Percentiles rank a stretch among this genome's conserved stretches.
Evolutionary conservation across 2,113 vertebrate genomes (phyloP).

Genomic region (Serinus canaria): DNA sequence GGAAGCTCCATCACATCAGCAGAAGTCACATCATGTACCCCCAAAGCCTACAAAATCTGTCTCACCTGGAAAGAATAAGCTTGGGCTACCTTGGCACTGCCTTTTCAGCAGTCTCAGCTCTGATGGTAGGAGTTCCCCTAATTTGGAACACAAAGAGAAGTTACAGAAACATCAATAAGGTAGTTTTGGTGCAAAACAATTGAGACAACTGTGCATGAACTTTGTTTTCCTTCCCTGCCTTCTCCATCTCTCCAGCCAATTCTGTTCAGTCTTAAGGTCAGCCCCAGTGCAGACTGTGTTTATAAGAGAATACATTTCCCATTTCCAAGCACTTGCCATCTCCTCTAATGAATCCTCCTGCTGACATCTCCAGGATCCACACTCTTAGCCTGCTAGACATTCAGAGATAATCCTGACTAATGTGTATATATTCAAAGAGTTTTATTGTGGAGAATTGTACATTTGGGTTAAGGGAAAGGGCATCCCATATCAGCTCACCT

Average conservation of each 20-base stretch:
- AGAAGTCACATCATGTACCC: neutral
- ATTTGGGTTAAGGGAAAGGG: conserved; percentile 13
- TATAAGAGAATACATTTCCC: conserved; percentile 47
- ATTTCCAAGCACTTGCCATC: conserved; percentile 48
- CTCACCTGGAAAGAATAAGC: neutral
- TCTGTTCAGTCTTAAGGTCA: conserved; percentile 48
- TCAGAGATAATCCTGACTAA: conserved; percentile 65
- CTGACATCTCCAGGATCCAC: conserved; percentile 42
- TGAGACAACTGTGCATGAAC: accelerated
- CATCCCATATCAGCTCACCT: conserved; percentile 41
- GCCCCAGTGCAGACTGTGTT: conserved; percentile 54
- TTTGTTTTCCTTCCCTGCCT: conserved; percentile 17
- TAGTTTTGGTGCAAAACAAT: neutral
- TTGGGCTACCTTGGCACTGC: neutral
- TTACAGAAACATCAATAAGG: neutral
- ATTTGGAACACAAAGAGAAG: neutral
- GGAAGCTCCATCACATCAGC: neutral
- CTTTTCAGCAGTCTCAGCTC: neutral
- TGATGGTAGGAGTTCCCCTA: neutral
- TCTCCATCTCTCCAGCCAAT: conserved; percentile 4
- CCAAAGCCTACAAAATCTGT: neutral
- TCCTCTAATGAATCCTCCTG: conserved; percentile 55
- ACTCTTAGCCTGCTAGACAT: conserved; percentile 28
- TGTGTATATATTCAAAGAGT: conserved; percentile 34
- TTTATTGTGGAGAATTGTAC: conserved; percentile 13